Percentiles rank a stretch among this genome's conserved stretches.
phyloP scores from a whole-genome alignment of 1,140 invertebrate genomes.

The Palaemon carinicauda region DNA sequence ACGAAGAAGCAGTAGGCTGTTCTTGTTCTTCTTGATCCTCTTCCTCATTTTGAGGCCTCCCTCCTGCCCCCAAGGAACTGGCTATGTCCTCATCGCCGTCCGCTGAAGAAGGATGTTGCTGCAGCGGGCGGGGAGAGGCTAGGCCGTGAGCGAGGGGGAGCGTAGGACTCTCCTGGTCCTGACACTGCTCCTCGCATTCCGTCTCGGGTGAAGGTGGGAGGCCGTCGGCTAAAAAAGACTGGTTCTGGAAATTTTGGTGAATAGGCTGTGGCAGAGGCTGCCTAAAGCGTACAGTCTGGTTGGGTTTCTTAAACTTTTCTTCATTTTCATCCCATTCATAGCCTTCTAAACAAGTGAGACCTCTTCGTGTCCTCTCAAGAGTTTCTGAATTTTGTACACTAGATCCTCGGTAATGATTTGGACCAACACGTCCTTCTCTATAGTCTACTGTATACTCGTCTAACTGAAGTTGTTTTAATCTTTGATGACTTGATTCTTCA shows the following conservation, averaged over 20 bases:
- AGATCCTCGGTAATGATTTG: constrained; percentile 51
- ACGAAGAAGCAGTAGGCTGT: neutral
- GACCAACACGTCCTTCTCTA: constrained; percentile 44
- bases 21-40: constrained; percentile 18
- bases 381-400: constrained; percentile 62
- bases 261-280: constrained; percentile 11
- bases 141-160: constrained; percentile 61
- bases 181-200: constrained; percentile 83
- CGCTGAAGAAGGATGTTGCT: constrained; percentile 41
- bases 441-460: constrained; percentile 60
- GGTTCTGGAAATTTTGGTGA: constrained; percentile 40
- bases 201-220: constrained; percentile 73
- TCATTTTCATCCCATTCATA: constrained; percentile 68
- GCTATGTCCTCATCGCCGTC: constrained; percentile 38
- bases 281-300: constrained; percentile 7
- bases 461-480: constrained; percentile 64
- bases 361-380: constrained; percentile 60
- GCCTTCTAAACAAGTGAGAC: constrained; percentile 63
- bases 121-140: constrained; percentile 40
- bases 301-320: constrained; percentile 62
- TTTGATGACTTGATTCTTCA: constrained; percentile 23
- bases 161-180: constrained; percentile 87
- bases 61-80: constrained; percentile 46
- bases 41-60: constrained; percentile 36
- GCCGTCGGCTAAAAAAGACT: constrained; percentile 71